Evolutionary conservation across 1,140 invertebrate genomes (phyloP).

Genomic region (Macrobrachium nipponense): DNA sequence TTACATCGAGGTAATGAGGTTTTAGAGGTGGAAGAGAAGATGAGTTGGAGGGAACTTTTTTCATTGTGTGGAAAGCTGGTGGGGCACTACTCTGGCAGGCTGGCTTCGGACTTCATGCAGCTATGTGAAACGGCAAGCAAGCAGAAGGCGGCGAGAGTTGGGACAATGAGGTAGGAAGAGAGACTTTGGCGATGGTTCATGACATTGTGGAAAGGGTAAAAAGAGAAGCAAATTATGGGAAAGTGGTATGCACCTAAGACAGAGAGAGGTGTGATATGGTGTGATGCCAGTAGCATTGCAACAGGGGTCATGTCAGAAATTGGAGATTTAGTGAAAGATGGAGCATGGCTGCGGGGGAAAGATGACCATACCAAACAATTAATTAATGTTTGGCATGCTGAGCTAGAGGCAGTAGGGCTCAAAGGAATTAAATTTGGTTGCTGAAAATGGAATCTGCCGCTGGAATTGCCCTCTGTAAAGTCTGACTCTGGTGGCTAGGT

Average conservation of each 20-base stretch:
- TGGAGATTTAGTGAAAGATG: background rate
- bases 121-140: background rate
- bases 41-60: background rate
- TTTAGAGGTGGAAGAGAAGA: background rate
- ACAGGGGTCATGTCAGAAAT: background rate
- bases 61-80: no score
- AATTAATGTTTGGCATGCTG: no score
- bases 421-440: background rate
- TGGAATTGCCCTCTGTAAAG: background rate
- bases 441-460: background rate
- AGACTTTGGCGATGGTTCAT: no score
- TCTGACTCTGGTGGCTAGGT: no score
- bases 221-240: no score
- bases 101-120: no score
- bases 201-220: background rate
- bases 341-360: background rate
- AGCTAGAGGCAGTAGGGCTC: background rate
- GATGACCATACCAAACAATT: slow-evolving; percentile 2
- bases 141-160: background rate
- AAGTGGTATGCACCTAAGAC: no score
- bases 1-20: slow-evolving; percentile 1
- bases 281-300: no score
- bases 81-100: no score
- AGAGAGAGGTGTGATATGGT: no score
- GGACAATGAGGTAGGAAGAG: background rate